Conservation (phyloP, 2,888 invertebrate species). For the Resseliella maxima region DNA sequence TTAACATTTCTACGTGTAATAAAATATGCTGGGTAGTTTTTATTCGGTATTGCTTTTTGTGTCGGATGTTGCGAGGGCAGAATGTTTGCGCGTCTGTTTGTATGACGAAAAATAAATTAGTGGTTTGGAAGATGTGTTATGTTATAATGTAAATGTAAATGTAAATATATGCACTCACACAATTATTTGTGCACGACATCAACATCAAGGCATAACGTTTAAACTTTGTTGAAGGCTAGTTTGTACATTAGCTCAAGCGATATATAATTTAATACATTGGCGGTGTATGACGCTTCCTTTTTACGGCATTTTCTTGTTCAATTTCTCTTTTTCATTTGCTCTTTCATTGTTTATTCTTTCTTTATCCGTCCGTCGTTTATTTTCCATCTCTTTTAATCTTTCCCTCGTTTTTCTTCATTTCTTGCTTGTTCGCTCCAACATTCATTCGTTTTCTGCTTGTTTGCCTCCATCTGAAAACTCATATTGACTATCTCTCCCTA, state of each 20-base stretch:
- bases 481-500: too few relatives aligned
- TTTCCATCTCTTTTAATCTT: neutral
- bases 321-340: neutral
- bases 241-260: neutral
- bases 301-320: neutral
- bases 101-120: conserved; percentile 41
- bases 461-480: too few relatives aligned
- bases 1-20: conserved; percentile 15
- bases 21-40: conserved; percentile 43
- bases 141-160: conserved; percentile 13
- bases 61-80: conserved; percentile 19
- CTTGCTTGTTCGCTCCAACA: neutral
- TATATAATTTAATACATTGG: neutral
- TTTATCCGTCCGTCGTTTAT: neutral
- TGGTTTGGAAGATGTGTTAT: conserved; percentile 49
- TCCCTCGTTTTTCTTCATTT: too few relatives aligned
- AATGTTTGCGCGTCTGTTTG: conserved; percentile 51
- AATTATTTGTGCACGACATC: neutral
- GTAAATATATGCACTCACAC: neutral
- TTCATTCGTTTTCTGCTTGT: neutral
- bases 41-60: conserved; percentile 24
- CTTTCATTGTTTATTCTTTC: neutral
- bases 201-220: neutral
- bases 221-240: neutral
- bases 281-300: conserved; percentile 18